Conservation (phyloP, 1,140 invertebrate species). For the Drosophila athabasca region DNA sequence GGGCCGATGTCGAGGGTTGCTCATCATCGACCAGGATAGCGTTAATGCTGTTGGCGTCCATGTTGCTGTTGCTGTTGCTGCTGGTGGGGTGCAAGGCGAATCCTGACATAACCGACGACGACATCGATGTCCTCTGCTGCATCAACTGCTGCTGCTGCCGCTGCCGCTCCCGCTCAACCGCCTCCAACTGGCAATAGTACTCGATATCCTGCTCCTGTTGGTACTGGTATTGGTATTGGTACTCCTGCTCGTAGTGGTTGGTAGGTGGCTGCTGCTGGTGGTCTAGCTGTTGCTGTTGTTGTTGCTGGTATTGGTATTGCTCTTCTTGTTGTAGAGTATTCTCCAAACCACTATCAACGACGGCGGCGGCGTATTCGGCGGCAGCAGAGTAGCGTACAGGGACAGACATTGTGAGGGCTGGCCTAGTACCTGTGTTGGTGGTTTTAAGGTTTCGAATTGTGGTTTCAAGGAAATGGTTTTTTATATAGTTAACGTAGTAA, state of each 20-base stretch:
- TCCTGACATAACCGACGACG: slow-evolving; percentile 76
- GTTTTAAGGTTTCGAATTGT: slow-evolving; percentile 32
- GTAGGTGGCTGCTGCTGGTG: slow-evolving; percentile 54
- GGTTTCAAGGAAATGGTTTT: slow-evolving; percentile 18
- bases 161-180: slow-evolving; percentile 55
- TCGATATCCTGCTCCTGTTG: slow-evolving; percentile 63
- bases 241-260: slow-evolving; percentile 51
- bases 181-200: slow-evolving; percentile 73
- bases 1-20: slow-evolving; percentile 76
- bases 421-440: slow-evolving; percentile 83
- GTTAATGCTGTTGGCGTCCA: slow-evolving; percentile 74
- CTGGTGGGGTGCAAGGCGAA: slow-evolving; percentile 58
- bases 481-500: slow-evolving; percentile 9
- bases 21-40: slow-evolving; percentile 77
- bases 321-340: slow-evolving; percentile 79
- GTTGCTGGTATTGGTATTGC: slow-evolving; percentile 56
- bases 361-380: slow-evolving; percentile 82
- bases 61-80: slow-evolving; percentile 46
- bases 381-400: slow-evolving; percentile 84
- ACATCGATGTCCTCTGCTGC: slow-evolving; percentile 83
- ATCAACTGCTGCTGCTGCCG: slow-evolving; percentile 80
- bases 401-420: slow-evolving; percentile 84
- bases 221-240: slow-evolving; percentile 41
- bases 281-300: slow-evolving; percentile 52
- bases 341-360: slow-evolving; percentile 82